Conservation (phyloP, 2,113 vertebrate genomes). For the Brachypteracias leptosomus region DNA sequence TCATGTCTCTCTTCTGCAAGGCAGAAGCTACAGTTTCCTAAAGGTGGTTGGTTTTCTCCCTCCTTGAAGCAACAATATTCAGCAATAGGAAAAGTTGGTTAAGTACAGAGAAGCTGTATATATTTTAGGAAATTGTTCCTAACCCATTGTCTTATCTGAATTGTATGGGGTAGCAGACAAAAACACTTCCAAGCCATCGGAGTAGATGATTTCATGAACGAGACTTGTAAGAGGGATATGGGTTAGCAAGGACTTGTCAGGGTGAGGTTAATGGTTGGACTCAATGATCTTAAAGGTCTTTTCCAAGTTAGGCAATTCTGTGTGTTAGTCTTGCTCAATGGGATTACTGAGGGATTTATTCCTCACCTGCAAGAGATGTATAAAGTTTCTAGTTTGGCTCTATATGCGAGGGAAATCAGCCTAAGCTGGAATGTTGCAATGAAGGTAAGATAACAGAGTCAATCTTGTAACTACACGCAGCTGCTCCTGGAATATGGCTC, state of each 20-base stretch:
- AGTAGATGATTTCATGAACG: background rate
- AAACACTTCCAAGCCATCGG: background rate
- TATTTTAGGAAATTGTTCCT: background rate
- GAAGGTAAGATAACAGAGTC: background rate
- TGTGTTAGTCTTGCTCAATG: background rate
- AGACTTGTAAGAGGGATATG: background rate
- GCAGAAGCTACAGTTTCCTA: background rate
- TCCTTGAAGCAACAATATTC: background rate
- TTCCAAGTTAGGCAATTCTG: too few relatives aligned
- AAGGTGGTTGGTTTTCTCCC: background rate
- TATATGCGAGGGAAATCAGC: background rate
- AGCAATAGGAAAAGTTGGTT: background rate
- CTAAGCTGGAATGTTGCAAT: background rate
- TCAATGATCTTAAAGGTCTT: too few relatives aligned
- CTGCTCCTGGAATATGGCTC: background rate
- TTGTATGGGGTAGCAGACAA: background rate
- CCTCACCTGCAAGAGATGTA: background rate
- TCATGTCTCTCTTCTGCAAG: background rate
- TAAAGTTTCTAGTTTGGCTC: background rate
- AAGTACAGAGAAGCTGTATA: background rate
- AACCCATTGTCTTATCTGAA: background rate
- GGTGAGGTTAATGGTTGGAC: too few relatives aligned
- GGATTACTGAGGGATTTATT: background rate
- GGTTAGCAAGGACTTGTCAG: too few relatives aligned
- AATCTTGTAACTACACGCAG: background rate